phyloP scores from a whole-genome alignment of 2,797 vertebrate genomes.

The Dryobates pubescens region DNA sequence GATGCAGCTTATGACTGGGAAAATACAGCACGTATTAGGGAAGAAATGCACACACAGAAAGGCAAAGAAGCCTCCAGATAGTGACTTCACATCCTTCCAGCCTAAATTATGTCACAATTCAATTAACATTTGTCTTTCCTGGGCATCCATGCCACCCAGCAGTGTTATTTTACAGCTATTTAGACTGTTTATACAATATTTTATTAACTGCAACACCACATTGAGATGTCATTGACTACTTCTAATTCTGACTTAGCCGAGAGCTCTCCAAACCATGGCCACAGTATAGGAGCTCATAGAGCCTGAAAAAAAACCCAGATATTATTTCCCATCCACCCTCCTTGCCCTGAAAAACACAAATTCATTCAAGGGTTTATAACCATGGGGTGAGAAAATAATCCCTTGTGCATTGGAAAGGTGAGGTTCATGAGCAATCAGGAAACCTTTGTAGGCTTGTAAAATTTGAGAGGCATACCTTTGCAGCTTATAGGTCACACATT shows the following conservation, averaged over 20 bases:
- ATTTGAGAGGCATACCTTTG: not conserved
- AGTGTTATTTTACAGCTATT: not conserved
- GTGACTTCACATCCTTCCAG: not conserved
- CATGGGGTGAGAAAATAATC: not conserved
- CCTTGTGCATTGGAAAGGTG: not conserved
- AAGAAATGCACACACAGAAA: not conserved
- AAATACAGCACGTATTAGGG: not conserved
- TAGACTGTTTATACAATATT: not conserved
- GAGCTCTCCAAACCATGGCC: not conserved
- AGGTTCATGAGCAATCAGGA: not conserved
- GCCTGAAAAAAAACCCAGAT: not conserved
- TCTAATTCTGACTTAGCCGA: not conserved
- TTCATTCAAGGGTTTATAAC: not conserved
- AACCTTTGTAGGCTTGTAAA: constrained; percentile 6
- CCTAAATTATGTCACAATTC: not conserved
- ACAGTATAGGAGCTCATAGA: not conserved
- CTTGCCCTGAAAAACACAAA: not conserved
- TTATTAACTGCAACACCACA: not conserved
- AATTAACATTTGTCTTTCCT: not conserved
- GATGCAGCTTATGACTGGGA: not conserved
- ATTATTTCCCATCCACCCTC: not conserved
- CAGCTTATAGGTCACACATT: constrained; percentile 9
- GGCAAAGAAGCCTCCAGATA: not conserved
- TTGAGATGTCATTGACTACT: not conserved
- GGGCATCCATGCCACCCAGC: not conserved